Base-by-base conservation (phyloP, 2,888 invertebrate species). In the Euspilapteryx auroguttella region DNA sequence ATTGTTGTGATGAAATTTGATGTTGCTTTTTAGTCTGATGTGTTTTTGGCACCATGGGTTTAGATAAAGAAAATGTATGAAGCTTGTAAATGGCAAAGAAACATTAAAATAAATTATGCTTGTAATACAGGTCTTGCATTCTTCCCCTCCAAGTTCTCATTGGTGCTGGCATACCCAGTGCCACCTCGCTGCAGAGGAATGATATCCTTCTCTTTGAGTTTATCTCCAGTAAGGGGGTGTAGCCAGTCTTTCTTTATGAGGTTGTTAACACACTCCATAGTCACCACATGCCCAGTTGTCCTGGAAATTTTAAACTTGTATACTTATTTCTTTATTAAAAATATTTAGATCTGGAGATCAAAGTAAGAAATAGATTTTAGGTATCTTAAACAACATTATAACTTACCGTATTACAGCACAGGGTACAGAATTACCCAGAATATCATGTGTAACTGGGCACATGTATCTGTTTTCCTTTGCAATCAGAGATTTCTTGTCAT, bases 361-460 rank as follows among this genome's bases (percentile, higher is more conserved):
- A n/a, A n/a, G n/a, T n/a, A n/a, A n/a, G n/a, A n/a, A n/a, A n/a
- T n/a, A n/a, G n/a, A n/a, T n/a, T n/a, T n/a, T n/a, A n/a, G n/a
- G n/a, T n/a, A n/a, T n/a, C n/a, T n/a, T n/a, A n/a, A n/a, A n/a
- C n/a, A n/a, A n/a, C 1, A 15, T 29, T 23, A 21, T 2, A 14
- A 14, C 20, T 22, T 36, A 73, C 66, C 81, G 86, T 29, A 99
- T 79, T 15, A 98, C 89, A 34, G 93, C 97, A 68, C 93, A 94
- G 0, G 96, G 94, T 2, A 95, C 87, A 5, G 95, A 89, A 75
- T 97, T 97, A 37, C 91, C 89, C 20, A 99, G 75, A 34, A 96
- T 85, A 62, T 99, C 99, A 58, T 94, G 92, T 2, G 98, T 98
- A 0, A 99, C 88, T 2, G 98, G 93, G 57, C 99, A 99, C 87